These are phyloP conservation scores for Xenotilapia longispinis DNA, from an alignment of 2,113 vertebrate genomes.

Conservation along the genomic window DNA sequence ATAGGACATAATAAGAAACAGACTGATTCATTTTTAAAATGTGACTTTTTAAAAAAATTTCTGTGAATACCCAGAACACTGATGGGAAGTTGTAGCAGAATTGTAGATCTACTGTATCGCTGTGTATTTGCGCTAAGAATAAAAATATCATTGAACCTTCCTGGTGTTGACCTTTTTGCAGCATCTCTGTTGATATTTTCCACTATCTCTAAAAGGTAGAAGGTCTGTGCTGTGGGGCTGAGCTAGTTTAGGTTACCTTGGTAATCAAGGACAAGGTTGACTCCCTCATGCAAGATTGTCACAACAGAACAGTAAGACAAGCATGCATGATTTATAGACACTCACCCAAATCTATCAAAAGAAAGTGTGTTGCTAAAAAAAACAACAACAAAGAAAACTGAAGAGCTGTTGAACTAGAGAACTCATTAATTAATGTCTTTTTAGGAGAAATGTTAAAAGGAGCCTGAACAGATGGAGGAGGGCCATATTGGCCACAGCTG, in stretches of 20 bases:
- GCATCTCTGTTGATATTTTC: background rate
- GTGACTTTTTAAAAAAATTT: accelerated
- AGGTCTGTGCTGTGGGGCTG: background rate
- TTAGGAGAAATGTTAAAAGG: background rate
- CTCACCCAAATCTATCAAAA: background rate
- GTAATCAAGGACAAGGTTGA: background rate
- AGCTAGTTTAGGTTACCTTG: background rate
- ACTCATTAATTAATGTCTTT: background rate
- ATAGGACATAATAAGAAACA: background rate
- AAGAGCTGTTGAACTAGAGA: background rate
- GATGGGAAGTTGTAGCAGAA: background rate
- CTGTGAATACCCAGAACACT: background rate
- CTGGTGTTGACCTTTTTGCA: background rate
- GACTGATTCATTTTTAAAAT: background rate
- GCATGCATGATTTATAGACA: background rate
- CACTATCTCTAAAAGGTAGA: background rate
- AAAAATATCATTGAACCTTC: background rate
- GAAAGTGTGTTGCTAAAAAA: background rate
- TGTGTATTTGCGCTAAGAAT: background rate
- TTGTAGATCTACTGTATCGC: background rate
- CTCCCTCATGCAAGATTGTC: background rate
- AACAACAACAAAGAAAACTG: background rate
- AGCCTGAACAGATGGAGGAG: background rate
- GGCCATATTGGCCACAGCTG: background rate
- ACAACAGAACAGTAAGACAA: background rate